A percentile compares a stretch with the other conserved stretches of the same genome.
These are phyloP conservation scores for Aphrocallistes beatrix DNA, from an alignment of 37 sponge, comb jelly and placozoan species.

Conservation along the genomic window DNA sequence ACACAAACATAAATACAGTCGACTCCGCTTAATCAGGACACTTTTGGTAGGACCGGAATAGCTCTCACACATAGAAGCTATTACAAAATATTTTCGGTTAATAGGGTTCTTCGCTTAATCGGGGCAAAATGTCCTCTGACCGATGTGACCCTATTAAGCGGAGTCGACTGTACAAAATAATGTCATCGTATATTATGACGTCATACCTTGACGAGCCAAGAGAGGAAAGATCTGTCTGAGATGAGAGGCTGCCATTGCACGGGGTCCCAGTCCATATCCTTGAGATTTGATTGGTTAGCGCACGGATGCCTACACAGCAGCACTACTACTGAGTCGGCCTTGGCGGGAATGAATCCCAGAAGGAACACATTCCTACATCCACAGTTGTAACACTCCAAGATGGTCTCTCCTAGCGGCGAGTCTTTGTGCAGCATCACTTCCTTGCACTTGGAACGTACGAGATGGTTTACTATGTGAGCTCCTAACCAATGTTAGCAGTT, in stretches of 20 bases:
- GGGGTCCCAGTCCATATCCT: constrained; percentile 95
- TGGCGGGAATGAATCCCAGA: constrained; percentile 94
- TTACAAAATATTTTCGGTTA: too few species aligned
- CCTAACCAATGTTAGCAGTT: too few species aligned
- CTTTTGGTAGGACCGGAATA: too few species aligned
- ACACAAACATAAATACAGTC: not conserved
- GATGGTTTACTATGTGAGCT: constrained; percentile 85
- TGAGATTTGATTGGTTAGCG: constrained; percentile 58
- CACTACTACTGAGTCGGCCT: constrained; percentile 92
- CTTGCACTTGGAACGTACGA: constrained; percentile 73
- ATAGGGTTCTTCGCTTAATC: too few species aligned
- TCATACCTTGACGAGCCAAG: constrained; percentile 46
- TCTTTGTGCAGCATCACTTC: constrained; percentile 94
- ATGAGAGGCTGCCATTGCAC: constrained; percentile 84
- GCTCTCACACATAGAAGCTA: too few species aligned
- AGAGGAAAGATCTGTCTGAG: constrained; percentile 53
- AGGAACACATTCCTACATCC: constrained; percentile 84
- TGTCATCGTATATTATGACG: too few species aligned
- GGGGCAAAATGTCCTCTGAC: too few species aligned
- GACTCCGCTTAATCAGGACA: too few species aligned
- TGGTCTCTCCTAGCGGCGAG: constrained; percentile 84
- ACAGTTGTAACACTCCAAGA: constrained; percentile 97
- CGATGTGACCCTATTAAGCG: too few species aligned
- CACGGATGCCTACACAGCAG: constrained; percentile 92
- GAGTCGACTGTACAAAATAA: too few species aligned